Base-by-base conservation (phyloP, 2,888 invertebrate species). In the Drosophila gaucha region DNA sequence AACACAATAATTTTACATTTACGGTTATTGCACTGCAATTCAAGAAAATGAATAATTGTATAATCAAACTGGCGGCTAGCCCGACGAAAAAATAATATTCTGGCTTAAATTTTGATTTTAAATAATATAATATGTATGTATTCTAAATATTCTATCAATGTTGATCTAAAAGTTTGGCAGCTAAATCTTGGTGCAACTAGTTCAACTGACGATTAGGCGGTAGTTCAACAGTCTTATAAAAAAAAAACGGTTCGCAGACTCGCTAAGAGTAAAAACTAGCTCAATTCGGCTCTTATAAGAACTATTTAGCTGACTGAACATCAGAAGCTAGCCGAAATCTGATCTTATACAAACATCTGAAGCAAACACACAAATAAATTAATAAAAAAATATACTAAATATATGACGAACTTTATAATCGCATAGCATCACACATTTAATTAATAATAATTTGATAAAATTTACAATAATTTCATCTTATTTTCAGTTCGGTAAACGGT, bases 21-120 rank as follows among this genome's bases (percentile, higher is more conserved):
- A 30, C 18, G 44, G 47, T 78, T 75, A 69, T 57, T 65, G 75
- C 38, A 58, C 66, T 52, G 33, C 24, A 71, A 59, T 49, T 54
- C 50, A 8, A 20, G 41, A 56, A 12, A 44, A 47, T 52, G 16
- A 44, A 22, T n/a, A 8, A 35, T 47, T 52, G 22, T 46, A 24
- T 36, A 60, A 35, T 24, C 24, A 43, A 28, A 14, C 1, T n/a
- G n/a, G n/a, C n/a, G n/a, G n/a, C n/a, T 28, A 1, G 28, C 1
- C 28, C 6, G 28, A 6, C 28, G 3, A 1, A 28, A 28, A 28
- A 28, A 6, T 28, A n/a, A n/a, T n/a, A n/a, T n/a, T 26, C 10
- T 26, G 24, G 2, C 24, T 10, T n/a, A n/a, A n/a, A n/a, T n/a
- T n/a, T n/a, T n/a, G n/a, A n/a, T n/a, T n/a, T n/a, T n/a, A n/a